phyloP scores from a whole-genome alignment of 2,888 invertebrate genomes.

The Brachynemurus nebulosus region DNA sequence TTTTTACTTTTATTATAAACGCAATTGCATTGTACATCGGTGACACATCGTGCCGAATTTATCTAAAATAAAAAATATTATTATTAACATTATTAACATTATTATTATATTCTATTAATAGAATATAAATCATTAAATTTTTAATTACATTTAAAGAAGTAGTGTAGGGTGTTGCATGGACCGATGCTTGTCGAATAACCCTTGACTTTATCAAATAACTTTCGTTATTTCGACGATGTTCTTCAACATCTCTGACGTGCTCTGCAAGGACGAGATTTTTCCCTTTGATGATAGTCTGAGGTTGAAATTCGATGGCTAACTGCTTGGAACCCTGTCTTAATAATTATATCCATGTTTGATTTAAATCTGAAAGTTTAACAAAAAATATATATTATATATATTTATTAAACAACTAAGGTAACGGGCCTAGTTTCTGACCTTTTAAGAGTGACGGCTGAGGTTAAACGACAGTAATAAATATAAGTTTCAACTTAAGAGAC shows the following conservation, averaged over 20 bases:
- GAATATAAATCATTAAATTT: no score
- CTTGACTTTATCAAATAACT: constrained; percentile 11
- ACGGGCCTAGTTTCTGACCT: no score
- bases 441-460: no score
- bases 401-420: no score
- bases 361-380: constrained; percentile 7
- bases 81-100: no score
- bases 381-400: no score
- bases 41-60: constrained; percentile 12
- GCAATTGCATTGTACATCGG: constrained; percentile 13
- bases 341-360: constrained; percentile 14
- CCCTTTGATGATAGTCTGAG: constrained; percentile 12
- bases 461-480: no score
- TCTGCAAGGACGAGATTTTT: constrained; percentile 12
- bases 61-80: no score
- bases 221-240: constrained; percentile 10
- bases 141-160: constrained; percentile 9
- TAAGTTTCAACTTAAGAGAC: no score
- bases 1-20: constrained; percentile 12
- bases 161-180: constrained; percentile 10
- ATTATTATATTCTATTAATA: no score
- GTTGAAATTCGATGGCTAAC: constrained; percentile 12
- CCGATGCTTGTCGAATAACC: constrained; percentile 13
- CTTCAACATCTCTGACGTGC: constrained; percentile 14
- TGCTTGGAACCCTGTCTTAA: constrained; percentile 15